These are phyloP conservation scores for Bombus turneri DNA, from an alignment of 1,140 invertebrate genomes.

Conservation along the genomic window DNA sequence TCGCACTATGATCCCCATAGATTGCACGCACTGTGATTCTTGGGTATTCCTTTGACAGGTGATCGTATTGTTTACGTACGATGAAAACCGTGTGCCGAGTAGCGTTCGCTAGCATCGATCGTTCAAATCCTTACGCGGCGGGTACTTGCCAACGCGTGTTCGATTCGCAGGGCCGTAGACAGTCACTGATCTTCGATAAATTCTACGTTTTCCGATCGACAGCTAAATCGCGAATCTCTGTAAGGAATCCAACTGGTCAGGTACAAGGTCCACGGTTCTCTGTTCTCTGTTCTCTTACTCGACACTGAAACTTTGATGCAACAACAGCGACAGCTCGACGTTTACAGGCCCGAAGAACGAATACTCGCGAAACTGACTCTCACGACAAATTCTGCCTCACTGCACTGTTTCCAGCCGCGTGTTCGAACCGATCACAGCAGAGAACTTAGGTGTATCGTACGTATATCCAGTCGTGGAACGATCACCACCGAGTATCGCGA, in stretches of 20 bases:
- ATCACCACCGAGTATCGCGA: conserved; percentile 14
- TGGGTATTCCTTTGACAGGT: not conserved
- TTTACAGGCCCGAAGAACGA: not conserved
- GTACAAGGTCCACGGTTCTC: not conserved
- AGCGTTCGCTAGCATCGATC: not conserved
- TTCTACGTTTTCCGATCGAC: not conserved
- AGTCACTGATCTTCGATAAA: not conserved
- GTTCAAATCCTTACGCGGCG: not conserved
- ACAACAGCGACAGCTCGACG: not conserved
- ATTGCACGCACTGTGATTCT: not conserved
- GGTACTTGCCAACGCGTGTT: not conserved
- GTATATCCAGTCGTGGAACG: conserved; percentile 1
- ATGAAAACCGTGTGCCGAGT: not conserved
- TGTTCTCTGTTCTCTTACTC: not conserved
- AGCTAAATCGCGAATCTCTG: not conserved
- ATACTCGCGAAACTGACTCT: not conserved
- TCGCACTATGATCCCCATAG: conserved; percentile 20
- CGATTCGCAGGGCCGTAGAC: too few species aligned
- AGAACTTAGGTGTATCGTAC: not conserved
- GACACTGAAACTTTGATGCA: not conserved
- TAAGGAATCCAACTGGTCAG: not conserved
- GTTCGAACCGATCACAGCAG: not conserved
- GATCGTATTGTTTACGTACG: not conserved
- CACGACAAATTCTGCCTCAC: conserved; percentile 1
- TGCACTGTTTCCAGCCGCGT: conserved; percentile 8